Evolutionary conservation across 2,113 vertebrate genomes (phyloP), one percentile per base, ranked within the genome.

Genomic region (Syngnathus scovelli): DNA sequence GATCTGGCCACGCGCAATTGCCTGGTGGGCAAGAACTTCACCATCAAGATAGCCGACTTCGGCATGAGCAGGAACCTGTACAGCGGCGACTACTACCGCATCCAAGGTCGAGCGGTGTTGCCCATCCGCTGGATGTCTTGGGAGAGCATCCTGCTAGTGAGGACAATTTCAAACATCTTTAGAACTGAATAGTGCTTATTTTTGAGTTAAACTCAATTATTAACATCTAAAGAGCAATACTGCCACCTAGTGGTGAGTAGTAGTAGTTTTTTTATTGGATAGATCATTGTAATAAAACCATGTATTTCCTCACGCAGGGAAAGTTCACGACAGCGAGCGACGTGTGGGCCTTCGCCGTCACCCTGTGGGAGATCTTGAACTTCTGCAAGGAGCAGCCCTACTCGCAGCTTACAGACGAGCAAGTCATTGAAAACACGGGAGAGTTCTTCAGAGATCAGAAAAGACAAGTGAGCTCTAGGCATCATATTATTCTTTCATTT

Each of bases 71-170:
- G 97, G 37, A 98, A 99, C 78, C 91, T 99, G 68, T 99, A 99
- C 88, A 99, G 95, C 0, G 94, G 97, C 6, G 96, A 99, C 81
- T 99, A 99, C 83, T 99, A 99, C 86, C 92, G 97, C 69, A 99
- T 99, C 87, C 97, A 98, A 85, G 97, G 97, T 33, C 87, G 97
- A 11, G 97, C 97, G 0, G 96, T 99, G 41, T 93, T 99, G 41
- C 97, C 97, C 1, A 99, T 99, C 72, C 95, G 97, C 78, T 99
- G 97, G 97, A 99, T 99, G 97, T 98, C 97, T 12, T 99, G 97
- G 97, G 97, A 99, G 82, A 99, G 97, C 91, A 98, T 99, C 75
- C 87, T 99, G 68, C 88, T 99, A 93, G 97, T 98, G 70, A 70
- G 85, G 38, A 5, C 27, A 1, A 37, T 23, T 54, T 9, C 11